Evolutionary conservation across 2,113 vertebrate species (phyloP), one percentile per base, ranked within the genome.

Genomic region (Megaceryle maxima): DNA sequence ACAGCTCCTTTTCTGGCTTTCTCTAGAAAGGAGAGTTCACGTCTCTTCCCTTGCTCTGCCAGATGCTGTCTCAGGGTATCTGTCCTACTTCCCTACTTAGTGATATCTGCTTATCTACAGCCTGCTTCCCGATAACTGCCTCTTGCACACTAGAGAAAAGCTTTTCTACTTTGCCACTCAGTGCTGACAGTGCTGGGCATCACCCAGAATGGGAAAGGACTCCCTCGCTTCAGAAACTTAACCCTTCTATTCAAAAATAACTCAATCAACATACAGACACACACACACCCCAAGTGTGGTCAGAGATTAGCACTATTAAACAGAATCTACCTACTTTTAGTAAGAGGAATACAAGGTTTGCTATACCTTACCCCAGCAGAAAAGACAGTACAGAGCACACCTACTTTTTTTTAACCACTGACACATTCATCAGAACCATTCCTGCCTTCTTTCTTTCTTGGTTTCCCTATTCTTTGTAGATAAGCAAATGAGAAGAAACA

Each of bases 51-150:
- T 31, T 67, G 35, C 73, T 88, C 60, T 81, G 76, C 48, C 90
- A 94, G 88, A 83, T 90, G 76, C 72, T 93, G 88, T 94, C 94
- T 97, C 93, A 24, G 51, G 82, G 87, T 91, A 87, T 94, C 93
- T 97, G 95, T 85, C 87, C 96, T 92, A 96, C 66, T 96, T 97
- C 93, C 87, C 96, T 93, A 94, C 92, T 97, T 96, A 92, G 75
- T 0, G 1, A 29, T 91, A 88, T 86, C 90, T 90, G 72, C 59
- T 96, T 86, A 90, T 92, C 67, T 80, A 29, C 35, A 31, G 80
- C 59, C 85, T 87, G 83, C 48, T 70, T 90, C 79, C 68, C 60
- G 88, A 86, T 48, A 82, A 82, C 59, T 86, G 84, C 69, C 89
- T 69, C 73, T 87, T 68, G 22, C 39, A 68, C 2, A 0, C 33